Conservation (phyloP, 2,113 vertebrate species). For the Rhinolophus sinicus region DNA sequence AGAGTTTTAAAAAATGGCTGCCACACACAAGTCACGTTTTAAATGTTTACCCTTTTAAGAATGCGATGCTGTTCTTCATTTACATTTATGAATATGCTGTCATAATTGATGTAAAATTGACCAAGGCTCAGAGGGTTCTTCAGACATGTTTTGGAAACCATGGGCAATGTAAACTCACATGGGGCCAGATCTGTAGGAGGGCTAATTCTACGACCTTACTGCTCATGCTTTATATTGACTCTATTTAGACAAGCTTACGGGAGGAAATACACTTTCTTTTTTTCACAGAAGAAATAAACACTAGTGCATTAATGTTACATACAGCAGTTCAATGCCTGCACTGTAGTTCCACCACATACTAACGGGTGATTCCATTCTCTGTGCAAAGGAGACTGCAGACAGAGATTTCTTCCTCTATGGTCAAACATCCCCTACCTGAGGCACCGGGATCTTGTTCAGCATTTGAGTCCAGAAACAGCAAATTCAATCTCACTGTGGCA, state of each 20-base stretch:
- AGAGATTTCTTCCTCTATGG: constrained; percentile 82
- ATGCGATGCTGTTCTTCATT: background rate
- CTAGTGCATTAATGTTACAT: constrained; percentile 60
- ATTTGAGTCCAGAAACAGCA: constrained; percentile 87
- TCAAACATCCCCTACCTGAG: constrained; percentile 87
- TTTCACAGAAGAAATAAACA: constrained; percentile 77
- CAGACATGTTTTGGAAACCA: background rate
- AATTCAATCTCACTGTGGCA: constrained; percentile 87
- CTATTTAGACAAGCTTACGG: constrained; percentile 35
- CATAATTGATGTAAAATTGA: background rate
- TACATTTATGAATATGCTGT: background rate
- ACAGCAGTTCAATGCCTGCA: constrained; percentile 72
- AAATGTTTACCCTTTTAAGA: background rate
- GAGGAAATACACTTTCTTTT: constrained; percentile 79
- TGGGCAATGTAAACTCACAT: background rate
- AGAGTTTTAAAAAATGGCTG: background rate
- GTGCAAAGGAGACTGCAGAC: constrained; percentile 70
- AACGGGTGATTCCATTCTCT: constrained; percentile 77
- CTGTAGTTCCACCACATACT: constrained; percentile 67
- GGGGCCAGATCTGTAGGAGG: background rate
- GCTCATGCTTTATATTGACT: constrained; percentile 54
- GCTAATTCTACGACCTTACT: constrained; percentile 57
- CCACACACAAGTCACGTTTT: background rate
- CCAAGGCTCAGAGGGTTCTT: background rate
- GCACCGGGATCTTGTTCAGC: constrained; percentile 85